Base-by-base conservation (phyloP, 2,113 vertebrate genomes). In the Forbesichthys agassizii region DNA sequence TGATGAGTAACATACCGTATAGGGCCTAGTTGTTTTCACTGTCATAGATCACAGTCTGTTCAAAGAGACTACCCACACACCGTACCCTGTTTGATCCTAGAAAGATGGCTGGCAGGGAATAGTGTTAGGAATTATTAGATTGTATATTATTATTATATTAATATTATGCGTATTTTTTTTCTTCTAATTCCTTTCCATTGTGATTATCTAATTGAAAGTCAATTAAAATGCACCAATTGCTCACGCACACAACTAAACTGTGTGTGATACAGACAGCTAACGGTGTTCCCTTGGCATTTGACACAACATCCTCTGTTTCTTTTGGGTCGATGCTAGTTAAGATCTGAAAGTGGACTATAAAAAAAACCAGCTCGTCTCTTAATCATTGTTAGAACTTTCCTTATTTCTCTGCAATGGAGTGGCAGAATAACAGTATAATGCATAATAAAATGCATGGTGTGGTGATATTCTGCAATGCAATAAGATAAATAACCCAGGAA, bases 401-500 rank as follows among this genome's bases (percentile, higher is more conserved):
- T 6, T 42, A 42, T 42, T 42, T 42, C 36, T 42, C 36, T 42
- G 36, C 36, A 42, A 42, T 5, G 36, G 36, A 42, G 36, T 42
- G 36, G 36, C 36, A 42, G 36, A 42, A 42, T 42, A 42, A 6
- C 36, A 42, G 5, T 42, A 42, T 6, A 42, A 6, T 42, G 7
- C 4, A 6, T 66, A 46, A 78, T 48, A 55, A 20, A 27, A 27
- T 27, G 27, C 27, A 27, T 27, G 27, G 27, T 27, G 27, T 27
- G 27, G 27, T 27, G 27, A 27, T 27, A 27, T 27, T 27, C 27
- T 27, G 27, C 27, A 27, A 64, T 12, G 79, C 71, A 61, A 27
- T 75, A 48, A 84, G 85, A 83, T 74, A 52, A 76, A 61, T 18
- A 68, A 57, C 86, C 74, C 71, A 86, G 87, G 85, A 80, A 85